Conservation (phyloP, 2,888 invertebrate genomes). For the Acronicta leporina region DNA sequence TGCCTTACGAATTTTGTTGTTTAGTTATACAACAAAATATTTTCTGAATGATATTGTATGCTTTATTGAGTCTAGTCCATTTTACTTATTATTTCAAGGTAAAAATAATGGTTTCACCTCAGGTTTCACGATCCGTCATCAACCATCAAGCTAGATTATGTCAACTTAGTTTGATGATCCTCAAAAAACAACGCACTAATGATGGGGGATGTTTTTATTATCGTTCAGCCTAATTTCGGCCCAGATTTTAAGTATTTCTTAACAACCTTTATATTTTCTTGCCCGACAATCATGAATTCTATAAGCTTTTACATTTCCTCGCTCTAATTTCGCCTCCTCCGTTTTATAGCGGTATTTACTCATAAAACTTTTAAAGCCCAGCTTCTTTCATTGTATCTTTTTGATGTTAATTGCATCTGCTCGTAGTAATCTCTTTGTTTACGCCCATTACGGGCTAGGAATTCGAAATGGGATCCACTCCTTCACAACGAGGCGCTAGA, state of each 20-base stretch:
- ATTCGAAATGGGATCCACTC: conserved; percentile 60
- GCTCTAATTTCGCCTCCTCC: conserved; percentile 33
- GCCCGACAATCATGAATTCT: conserved; percentile 20
- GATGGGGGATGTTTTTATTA: neutral
- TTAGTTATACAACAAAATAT: no score
- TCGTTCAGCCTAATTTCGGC: neutral
- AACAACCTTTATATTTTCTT: neutral
- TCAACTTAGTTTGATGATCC: no score
- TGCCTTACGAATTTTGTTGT: no score
- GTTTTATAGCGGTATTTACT: conserved; percentile 51
- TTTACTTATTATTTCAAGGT: neutral
- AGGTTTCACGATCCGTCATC: no score
- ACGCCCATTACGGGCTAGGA: conserved; percentile 64
- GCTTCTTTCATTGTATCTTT: conserved; percentile 56
- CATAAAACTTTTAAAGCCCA: conserved; percentile 56
- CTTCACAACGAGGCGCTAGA: conserved; percentile 40
- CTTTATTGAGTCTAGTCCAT: no score
- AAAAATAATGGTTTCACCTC: neutral
- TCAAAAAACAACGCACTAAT: neutral
- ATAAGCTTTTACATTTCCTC: conserved; percentile 23
- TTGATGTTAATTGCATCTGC: conserved; percentile 61
- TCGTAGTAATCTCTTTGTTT: conserved; percentile 67
- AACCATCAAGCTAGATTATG: no score
- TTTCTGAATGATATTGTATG: no score
- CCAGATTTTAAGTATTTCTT: conserved; percentile 4